Conservation (phyloP, 2,888 invertebrate species). For the Epiblema foenella region DNA sequence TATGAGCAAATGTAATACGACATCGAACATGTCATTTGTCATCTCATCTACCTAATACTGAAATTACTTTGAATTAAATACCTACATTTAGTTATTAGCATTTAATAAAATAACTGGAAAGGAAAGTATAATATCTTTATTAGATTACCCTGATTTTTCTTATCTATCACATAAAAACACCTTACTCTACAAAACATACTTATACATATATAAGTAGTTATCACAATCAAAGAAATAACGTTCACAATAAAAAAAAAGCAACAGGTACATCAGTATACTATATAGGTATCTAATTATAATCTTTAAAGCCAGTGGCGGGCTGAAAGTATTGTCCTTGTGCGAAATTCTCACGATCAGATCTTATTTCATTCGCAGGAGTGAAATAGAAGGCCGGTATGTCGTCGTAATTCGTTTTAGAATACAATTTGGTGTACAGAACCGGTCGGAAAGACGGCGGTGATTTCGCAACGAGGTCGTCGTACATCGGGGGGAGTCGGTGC, state of each 20-base stretch:
- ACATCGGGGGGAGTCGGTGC: constrained; percentile 29
- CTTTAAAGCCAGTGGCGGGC: constrained; percentile 52
- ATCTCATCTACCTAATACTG: too few species aligned
- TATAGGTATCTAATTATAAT: constrained; percentile 18
- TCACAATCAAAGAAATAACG: constrained; percentile 32
- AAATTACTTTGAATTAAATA: too few species aligned
- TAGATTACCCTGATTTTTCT: background rate
- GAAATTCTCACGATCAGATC: constrained; percentile 50
- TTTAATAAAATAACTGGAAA: background rate
- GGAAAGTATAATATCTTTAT: background rate
- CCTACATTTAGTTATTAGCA: background rate
- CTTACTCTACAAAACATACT: constrained; percentile 1
- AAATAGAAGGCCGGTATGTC: constrained; percentile 57
- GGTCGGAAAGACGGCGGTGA: constrained; percentile 33
- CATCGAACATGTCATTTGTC: too few species aligned
- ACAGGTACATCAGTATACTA: constrained; percentile 25
- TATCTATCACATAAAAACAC: background rate
- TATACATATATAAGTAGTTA: constrained; percentile 11
- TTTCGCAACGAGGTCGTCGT: constrained; percentile 41
- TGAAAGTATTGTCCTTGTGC: constrained; percentile 65
- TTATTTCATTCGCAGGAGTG: constrained; percentile 62
- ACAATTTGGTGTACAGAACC: constrained; percentile 42
- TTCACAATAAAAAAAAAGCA: constrained; percentile 13
- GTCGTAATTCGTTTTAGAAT: constrained; percentile 46
- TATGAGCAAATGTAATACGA: too few species aligned